phyloP scores from a whole-genome alignment of 2,113 vertebrate genomes.

The Daubentonia madagascariensis region DNA sequence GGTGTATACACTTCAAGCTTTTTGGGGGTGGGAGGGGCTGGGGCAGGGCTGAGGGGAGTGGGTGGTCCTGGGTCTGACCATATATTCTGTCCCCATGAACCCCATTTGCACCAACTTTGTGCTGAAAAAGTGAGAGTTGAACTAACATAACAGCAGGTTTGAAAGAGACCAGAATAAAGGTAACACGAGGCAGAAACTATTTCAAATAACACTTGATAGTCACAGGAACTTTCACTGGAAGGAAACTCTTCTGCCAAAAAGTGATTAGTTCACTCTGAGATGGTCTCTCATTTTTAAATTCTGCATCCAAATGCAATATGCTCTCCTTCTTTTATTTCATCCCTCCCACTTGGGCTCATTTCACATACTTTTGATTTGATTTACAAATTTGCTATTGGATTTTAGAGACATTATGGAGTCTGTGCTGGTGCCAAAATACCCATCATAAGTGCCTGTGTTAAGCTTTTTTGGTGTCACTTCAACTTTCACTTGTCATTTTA shows the following conservation, averaged over 20 bases:
- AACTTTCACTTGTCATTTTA: not conserved
- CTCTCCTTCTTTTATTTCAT: not conserved
- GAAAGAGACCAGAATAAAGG: not conserved
- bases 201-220: not conserved
- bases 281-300: not conserved
- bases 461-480: not conserved
- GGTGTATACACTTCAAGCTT: fast-evolving
- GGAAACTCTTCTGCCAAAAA: not conserved
- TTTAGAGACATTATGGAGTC: constrained; percentile 44
- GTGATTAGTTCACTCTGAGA: not conserved
- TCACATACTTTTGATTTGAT: constrained; percentile 57
- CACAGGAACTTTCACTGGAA: not conserved
- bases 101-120: not conserved
- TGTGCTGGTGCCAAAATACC: not conserved
- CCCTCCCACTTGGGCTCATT: not conserved
- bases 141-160: not conserved
- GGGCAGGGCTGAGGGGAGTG: fast-evolving
- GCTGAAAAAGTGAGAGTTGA: not conserved
- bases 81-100: fast-evolving
- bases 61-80: not conserved
- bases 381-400: constrained; percentile 60
- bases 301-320: not conserved
- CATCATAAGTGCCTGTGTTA: not conserved
- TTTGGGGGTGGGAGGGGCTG: not conserved
- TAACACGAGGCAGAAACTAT: not conserved